Evolutionary conservation across 2,113 vertebrate species (phyloP).

Genomic region (Maccullochella peelii): DNA sequence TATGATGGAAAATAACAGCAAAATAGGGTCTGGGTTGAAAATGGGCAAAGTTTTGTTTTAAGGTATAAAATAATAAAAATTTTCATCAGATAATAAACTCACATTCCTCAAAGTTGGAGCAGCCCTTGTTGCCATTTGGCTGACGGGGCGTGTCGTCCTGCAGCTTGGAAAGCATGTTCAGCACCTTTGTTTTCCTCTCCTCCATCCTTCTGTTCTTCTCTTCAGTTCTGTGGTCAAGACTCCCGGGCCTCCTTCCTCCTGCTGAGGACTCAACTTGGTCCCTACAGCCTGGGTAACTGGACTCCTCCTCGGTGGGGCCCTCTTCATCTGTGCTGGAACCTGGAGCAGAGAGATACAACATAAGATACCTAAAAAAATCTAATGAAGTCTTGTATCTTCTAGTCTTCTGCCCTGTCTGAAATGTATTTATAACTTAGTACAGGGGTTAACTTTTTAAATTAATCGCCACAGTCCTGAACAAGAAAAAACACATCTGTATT

Average conservation of each 20-base stretch:
- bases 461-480: not conserved
- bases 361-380: not conserved
- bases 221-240: not conserved
- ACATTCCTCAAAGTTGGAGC: constrained; percentile 80
- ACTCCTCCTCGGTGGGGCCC: constrained; percentile 33
- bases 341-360: constrained; percentile 41
- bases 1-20: too few relatives aligned
- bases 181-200: constrained; percentile 68
- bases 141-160: constrained; percentile 48
- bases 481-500: constrained; percentile 43
- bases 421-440: not conserved
- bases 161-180: constrained; percentile 79
- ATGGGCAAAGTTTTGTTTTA: not conserved
- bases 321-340: constrained; percentile 34
- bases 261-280: constrained; percentile 1
- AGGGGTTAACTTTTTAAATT: not conserved
- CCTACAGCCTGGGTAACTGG: constrained; percentile 9
- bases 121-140: constrained; percentile 16
- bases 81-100: constrained; percentile 54
- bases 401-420: not conserved
- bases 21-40: not conserved
- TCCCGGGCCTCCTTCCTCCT: constrained; percentile 1
- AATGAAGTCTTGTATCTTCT: not conserved
- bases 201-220: constrained; percentile 60
- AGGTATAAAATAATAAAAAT: not conserved